Conservation (phyloP, 2,888 invertebrate species). For the Tiphia femorata region DNA sequence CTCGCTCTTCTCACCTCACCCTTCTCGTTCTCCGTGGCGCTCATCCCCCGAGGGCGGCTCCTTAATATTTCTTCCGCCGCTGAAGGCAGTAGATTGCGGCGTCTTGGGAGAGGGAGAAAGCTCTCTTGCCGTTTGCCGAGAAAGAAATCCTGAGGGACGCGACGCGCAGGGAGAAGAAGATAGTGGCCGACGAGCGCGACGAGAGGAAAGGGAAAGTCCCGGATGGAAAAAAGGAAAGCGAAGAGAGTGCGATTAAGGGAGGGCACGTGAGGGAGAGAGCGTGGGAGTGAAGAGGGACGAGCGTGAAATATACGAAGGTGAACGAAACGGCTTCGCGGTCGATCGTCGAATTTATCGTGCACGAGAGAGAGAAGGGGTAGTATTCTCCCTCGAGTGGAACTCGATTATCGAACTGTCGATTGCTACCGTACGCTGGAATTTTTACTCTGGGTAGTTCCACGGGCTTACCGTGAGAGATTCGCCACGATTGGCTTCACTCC, state of each 20-base stretch:
- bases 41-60: neutral
- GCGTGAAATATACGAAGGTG: slow-evolving; percentile 17
- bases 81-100: slow-evolving; percentile 14
- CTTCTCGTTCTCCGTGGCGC: neutral
- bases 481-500: too few relatives aligned
- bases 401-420: slow-evolving; percentile 10
- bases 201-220: neutral
- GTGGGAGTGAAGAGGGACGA: slow-evolving; percentile 5
- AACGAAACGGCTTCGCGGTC: slow-evolving; percentile 2
- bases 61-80: slow-evolving; percentile 14
- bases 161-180: too few relatives aligned
- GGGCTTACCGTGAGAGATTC: too few relatives aligned
- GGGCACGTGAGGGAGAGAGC: neutral
- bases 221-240: neutral
- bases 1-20: neutral
- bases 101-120: slow-evolving; percentile 17
- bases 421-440: neutral
- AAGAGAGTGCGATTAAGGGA: neutral
- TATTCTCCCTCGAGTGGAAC: neutral
- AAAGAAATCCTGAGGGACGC: too few relatives aligned
- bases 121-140: neutral
- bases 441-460: too few relatives aligned
- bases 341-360: slow-evolving; percentile 11
- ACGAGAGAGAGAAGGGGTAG: slow-evolving; percentile 5
- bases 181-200: neutral